Percentiles rank a stretch among this genome's conserved stretches.
Conservation (phyloP, 1,140 invertebrate genomes). For the Hirudo medicinalis region DNA sequence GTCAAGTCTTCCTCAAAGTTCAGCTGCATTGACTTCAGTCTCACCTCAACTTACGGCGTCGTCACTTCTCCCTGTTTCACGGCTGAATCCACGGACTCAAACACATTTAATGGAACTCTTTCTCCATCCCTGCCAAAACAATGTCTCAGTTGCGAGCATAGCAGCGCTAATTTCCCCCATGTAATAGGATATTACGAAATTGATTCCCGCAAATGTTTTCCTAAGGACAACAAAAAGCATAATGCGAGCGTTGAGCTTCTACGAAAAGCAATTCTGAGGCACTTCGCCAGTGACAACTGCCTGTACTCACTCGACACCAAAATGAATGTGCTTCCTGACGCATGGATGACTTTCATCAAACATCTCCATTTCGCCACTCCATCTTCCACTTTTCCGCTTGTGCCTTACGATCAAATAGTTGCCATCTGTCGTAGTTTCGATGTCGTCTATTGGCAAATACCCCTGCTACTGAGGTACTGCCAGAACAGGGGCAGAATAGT, state of each 20-base stretch:
- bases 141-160: too few relatives aligned
- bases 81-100: too few relatives aligned
- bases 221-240: slow-evolving; percentile 21
- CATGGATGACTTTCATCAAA: slow-evolving; percentile 6
- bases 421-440: slow-evolving; percentile 22
- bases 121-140: too few relatives aligned
- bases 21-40: slow-evolving; percentile 4
- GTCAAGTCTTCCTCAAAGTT: slow-evolving; percentile 7
- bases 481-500: slow-evolving; percentile 19
- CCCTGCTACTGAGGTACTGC: slow-evolving; percentile 20
- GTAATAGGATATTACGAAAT: slow-evolving; percentile 24
- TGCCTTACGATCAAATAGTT: slow-evolving; percentile 22
- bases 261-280: slow-evolving; percentile 19
- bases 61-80: background rate
- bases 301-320: slow-evolving; percentile 4
- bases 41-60: slow-evolving; percentile 2
- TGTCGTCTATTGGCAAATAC: slow-evolving; percentile 19
- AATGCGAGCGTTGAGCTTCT: slow-evolving; percentile 23
- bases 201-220: slow-evolving; percentile 21
- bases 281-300: slow-evolving; percentile 20
- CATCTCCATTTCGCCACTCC: background rate
- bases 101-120: too few relatives aligned
- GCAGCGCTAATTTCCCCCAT: slow-evolving; percentile 15
- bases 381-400: slow-evolving; percentile 12
- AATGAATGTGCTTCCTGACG: background rate